phyloP scores from a whole-genome alignment of 1,140 invertebrate genomes.

The Dufourea novaeangliae region DNA sequence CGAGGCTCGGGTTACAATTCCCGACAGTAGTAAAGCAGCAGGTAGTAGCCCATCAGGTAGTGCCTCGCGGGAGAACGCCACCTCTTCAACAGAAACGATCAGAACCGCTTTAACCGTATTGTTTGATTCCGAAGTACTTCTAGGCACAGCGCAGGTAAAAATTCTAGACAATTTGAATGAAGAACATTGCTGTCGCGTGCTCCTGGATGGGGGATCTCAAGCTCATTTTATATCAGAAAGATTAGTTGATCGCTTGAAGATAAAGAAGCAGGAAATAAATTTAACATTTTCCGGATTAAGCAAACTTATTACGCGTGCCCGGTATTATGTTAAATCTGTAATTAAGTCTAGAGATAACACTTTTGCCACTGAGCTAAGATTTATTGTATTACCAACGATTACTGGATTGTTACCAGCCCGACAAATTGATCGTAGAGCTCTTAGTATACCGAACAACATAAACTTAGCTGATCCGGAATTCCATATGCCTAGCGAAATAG shows the following conservation, averaged over 20 bases:
- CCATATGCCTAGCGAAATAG: not conserved
- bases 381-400: not conserved
- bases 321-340: not conserved
- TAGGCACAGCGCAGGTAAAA: not conserved
- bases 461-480: not conserved
- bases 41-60: too few species aligned
- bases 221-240: not conserved
- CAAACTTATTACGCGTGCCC: too few species aligned
- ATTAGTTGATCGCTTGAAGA: not conserved
- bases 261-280: not conserved
- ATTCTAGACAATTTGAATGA: not conserved
- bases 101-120: not conserved
- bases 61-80: too few species aligned
- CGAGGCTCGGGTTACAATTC: too few species aligned
- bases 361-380: not conserved
- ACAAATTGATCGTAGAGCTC: not conserved
- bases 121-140: not conserved
- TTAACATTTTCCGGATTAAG: not conserved
- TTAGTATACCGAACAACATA: not conserved
- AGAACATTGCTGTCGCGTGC: not conserved
- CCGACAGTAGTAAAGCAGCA: not conserved
- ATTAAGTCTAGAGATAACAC: not conserved
- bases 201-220: not conserved
- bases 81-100: too few species aligned
- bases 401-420: not conserved